These are phyloP conservation scores for Zosterops lateralis DNA, from an alignment of 2,113 vertebrate species.

Conservation along the genomic window DNA sequence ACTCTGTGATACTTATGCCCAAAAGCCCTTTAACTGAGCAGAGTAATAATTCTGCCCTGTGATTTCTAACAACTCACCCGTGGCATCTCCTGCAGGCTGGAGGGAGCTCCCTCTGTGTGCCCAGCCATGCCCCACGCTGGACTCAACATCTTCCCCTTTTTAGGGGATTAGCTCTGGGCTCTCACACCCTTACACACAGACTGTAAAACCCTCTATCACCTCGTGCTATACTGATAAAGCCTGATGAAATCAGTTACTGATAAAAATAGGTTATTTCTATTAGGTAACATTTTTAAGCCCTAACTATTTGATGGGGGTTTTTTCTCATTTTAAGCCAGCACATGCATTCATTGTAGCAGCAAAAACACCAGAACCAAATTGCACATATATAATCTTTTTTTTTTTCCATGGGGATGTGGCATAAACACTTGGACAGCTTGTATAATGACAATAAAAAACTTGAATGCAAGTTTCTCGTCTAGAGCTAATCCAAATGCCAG, in stretches of 20 bases:
- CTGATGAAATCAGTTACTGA: background rate
- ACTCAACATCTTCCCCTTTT: fast-evolving
- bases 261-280: background rate
- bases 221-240: background rate
- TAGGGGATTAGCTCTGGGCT: background rate
- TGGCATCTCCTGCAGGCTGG: fast-evolving
- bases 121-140: background rate
- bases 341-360: background rate
- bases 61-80: background rate
- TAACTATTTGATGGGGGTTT: background rate
- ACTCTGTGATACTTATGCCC: fast-evolving
- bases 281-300: background rate
- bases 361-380: background rate
- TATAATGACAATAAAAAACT: background rate
- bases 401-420: background rate
- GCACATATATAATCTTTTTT: background rate
- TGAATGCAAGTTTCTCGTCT: background rate
- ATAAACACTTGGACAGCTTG: background rate
- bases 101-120: background rate
- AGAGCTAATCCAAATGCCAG: background rate
- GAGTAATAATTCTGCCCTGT: too few relatives aligned
- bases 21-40: background rate
- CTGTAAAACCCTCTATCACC: background rate
- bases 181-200: background rate
- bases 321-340: background rate